Percentiles rank a stretch among this genome's conserved stretches.
Evolutionary conservation across 2,797 vertebrate genomes (phyloP).

Genomic region (Emydoidea blandingii): DNA sequence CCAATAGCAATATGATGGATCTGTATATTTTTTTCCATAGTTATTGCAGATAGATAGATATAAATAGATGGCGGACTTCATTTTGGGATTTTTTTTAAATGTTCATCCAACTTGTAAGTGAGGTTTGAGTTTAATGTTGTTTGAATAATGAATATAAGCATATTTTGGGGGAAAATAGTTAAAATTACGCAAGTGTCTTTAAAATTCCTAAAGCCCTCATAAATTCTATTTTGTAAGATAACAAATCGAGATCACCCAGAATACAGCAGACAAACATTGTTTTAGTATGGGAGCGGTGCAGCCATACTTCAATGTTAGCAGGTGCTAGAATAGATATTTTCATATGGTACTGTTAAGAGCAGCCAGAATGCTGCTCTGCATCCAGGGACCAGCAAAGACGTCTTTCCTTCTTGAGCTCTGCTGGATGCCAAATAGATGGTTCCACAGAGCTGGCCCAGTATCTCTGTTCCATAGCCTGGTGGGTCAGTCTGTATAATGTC

Average conservation of each 20-base stretch:
- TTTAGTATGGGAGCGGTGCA: not conserved
- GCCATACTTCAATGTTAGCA: not conserved
- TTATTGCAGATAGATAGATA: constrained; percentile 3
- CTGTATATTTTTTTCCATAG: not conserved
- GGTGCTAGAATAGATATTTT: not conserved
- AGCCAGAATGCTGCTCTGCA: not conserved
- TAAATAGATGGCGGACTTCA: not conserved
- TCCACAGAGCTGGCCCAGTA: not conserved
- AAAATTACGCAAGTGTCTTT: constrained; percentile 31
- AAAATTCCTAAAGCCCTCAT: constrained; percentile 53
- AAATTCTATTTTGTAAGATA: constrained; percentile 38
- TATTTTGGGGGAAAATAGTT: constrained; percentile 19
- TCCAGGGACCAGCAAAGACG: not conserved
- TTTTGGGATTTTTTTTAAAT: constrained; percentile 28
- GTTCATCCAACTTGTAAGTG: constrained; percentile 17
- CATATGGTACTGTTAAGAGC: not conserved
- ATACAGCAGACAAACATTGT: not conserved
- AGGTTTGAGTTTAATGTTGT: constrained; percentile 7
- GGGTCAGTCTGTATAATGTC: not conserved
- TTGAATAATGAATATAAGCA: constrained; percentile 37
- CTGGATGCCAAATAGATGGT: not conserved
- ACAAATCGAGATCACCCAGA: constrained; percentile 28
- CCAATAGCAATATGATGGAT: not conserved
- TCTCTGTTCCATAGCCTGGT: not conserved
- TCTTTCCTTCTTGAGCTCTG: not conserved